Evolutionary conservation across 2,888 invertebrate genomes (phyloP).

Genomic region (Eilema griseolum): DNA sequence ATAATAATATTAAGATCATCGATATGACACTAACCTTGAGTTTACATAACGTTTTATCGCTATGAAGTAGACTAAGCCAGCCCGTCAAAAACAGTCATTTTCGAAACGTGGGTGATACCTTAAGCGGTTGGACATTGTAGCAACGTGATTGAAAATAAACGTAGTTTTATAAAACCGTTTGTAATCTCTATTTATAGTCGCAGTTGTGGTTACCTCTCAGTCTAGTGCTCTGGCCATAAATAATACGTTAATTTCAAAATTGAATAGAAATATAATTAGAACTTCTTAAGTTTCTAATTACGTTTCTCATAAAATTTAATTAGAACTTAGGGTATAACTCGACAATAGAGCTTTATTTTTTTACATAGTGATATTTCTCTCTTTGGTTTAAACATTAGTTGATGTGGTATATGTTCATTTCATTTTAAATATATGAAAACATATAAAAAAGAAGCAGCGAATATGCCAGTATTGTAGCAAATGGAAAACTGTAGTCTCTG

Average conservation of each 20-base stretch:
- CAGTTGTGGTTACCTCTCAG: neutral
- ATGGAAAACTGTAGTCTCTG: no score
- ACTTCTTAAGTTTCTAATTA: neutral
- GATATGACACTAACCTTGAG: slow-evolving; percentile 6
- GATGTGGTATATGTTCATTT: neutral
- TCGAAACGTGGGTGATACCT: slow-evolving; percentile 38
- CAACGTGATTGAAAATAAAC: slow-evolving; percentile 21
- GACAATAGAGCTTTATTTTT: neutral
- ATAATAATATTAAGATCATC: slow-evolving; percentile 23
- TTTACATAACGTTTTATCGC: slow-evolving; percentile 25
- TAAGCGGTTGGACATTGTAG: slow-evolving; percentile 25
- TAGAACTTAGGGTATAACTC: neutral
- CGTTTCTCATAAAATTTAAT: slow-evolving; percentile 1
- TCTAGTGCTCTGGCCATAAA: slow-evolving; percentile 1
- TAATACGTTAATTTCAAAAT: neutral
- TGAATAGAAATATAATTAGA: neutral
- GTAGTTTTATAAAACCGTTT: slow-evolving; percentile 11
- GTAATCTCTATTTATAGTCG: neutral
- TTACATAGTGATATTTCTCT: neutral
- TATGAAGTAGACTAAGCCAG: slow-evolving; percentile 28
- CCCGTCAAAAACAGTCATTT: slow-evolving; percentile 47
- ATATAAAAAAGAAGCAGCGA: no score
- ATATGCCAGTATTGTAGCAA: no score
- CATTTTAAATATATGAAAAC: no score
- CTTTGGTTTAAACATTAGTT: neutral